A percentile compares a stretch with the other conserved stretches of the same genome.
Conservation (phyloP, 2,888 invertebrate genomes). For the Agrotis exclamationis region DNA sequence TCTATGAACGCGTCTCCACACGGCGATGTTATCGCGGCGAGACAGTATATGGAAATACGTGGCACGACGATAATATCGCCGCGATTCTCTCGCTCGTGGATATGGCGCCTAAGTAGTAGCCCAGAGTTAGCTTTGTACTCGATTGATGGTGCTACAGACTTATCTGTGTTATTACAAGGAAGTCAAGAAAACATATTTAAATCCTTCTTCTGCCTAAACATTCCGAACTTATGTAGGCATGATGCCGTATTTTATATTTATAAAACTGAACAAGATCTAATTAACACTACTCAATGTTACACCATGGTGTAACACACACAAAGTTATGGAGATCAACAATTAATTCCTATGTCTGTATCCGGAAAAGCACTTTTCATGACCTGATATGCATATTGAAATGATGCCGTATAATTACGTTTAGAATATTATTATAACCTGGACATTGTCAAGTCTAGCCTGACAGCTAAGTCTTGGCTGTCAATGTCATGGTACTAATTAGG, state of each 20-base stretch:
- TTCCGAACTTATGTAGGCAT: not conserved
- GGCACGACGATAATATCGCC: too few relatives aligned
- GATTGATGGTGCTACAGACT: too few relatives aligned
- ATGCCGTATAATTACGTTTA: constrained; percentile 81
- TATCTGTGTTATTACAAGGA: too few relatives aligned
- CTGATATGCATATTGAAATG: constrained; percentile 87
- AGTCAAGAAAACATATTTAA: too few relatives aligned
- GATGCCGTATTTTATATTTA: not conserved
- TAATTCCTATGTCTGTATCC: constrained; percentile 87
- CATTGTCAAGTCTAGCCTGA: constrained; percentile 46
- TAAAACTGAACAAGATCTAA: not conserved
- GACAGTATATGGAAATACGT: too few relatives aligned
- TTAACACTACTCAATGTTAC: constrained; percentile 10
- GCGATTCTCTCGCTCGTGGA: too few relatives aligned
- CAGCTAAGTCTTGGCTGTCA: constrained; percentile 19
- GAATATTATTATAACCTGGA: constrained; percentile 71
- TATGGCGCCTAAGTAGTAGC: too few relatives aligned
- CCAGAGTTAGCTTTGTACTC: too few relatives aligned
- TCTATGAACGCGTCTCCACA: too few relatives aligned
- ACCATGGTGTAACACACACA: constrained; percentile 70
- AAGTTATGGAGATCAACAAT: constrained; percentile 87
- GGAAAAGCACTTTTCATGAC: constrained; percentile 89
- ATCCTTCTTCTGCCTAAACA: not conserved
- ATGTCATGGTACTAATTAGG: constrained; percentile 35
- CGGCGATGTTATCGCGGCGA: too few relatives aligned